These are phyloP conservation scores for Graphium colonna DNA, from an alignment of 2,888 invertebrate species.

Conservation along the genomic window DNA sequence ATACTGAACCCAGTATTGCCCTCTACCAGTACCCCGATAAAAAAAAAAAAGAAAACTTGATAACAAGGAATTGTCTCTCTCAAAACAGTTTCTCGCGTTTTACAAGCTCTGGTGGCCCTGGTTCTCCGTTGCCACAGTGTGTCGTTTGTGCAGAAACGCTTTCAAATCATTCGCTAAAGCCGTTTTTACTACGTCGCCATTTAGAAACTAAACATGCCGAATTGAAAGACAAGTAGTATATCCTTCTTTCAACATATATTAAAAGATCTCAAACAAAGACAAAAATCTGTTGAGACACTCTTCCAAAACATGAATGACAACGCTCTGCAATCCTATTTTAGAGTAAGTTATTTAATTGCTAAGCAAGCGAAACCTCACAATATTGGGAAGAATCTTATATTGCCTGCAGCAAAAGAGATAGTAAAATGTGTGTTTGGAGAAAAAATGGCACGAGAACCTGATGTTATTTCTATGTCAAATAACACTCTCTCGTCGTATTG, in stretches of 20 bases:
- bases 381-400: constrained; percentile 17
- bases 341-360: constrained; percentile 20
- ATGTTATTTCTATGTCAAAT: constrained; percentile 22
- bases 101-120: no score
- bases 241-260: background rate
- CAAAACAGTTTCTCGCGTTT: no score
- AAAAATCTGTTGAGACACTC: background rate
- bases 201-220: no score
- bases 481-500: constrained; percentile 21
- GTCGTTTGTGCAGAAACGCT: no score
- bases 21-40: no score
- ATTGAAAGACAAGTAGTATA: background rate
- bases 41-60: no score
- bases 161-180: no score
- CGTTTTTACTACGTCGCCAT: no score
- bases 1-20: no score
- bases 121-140: no score
- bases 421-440: constrained; percentile 23
- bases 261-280: background rate
- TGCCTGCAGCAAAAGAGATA: constrained; percentile 24
- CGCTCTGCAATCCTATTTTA: background rate
- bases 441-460: constrained; percentile 22
- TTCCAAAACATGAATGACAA: background rate
- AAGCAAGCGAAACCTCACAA: constrained; percentile 20
- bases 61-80: no score